A percentile compares a stretch with the other conserved stretches of the same genome.
phyloP scores from a whole-genome alignment of 2,888 invertebrate genomes.

The Diplazon laetatorius region DNA sequence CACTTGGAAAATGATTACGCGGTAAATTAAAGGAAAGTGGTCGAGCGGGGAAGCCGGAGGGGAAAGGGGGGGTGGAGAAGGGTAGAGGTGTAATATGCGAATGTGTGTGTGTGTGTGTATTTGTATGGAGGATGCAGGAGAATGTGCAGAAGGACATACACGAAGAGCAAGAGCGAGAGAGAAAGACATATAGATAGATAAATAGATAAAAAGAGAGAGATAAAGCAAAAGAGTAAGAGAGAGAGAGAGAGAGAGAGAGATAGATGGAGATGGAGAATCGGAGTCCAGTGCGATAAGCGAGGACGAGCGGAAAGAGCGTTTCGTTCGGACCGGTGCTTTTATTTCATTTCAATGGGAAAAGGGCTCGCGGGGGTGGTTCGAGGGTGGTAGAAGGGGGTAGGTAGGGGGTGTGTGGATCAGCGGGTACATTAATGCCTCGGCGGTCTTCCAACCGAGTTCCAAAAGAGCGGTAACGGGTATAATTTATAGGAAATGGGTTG shows the following conservation, averaged over 20 bases:
- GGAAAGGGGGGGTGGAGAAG: constrained; percentile 7
- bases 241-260: too few relatives aligned
- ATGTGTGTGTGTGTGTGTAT: background rate
- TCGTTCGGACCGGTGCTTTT: constrained; percentile 78
- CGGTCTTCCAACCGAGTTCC: constrained; percentile 59
- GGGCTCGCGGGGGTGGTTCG: too few relatives aligned
- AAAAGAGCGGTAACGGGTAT: constrained; percentile 79
- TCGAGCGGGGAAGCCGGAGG: constrained; percentile 54
- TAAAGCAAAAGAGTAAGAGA: constrained; percentile 13
- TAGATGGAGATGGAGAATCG: constrained; percentile 58
- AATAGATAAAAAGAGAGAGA: constrained; percentile 42
- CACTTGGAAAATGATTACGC: constrained; percentile 80
- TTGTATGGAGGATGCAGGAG: background rate
- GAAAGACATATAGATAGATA: too few relatives aligned
- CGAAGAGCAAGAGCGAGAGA: constrained; percentile 17
- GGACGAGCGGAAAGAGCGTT: constrained; percentile 73
- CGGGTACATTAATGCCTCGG: constrained; percentile 81
- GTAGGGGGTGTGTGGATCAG: constrained; percentile 75
- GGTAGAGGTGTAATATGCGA: constrained; percentile 5
- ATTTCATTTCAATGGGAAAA: constrained; percentile 82
- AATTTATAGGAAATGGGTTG: constrained; percentile 83
- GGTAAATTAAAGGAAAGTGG: constrained; percentile 80
- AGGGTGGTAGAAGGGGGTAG: constrained; percentile 30
- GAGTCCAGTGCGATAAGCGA: constrained; percentile 57
- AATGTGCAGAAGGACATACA: too few relatives aligned